Percentiles rank a stretch among this genome's conserved stretches.
Conservation (phyloP, 2,797 vertebrate genomes). For the Paedocypris micromegethes region DNA sequence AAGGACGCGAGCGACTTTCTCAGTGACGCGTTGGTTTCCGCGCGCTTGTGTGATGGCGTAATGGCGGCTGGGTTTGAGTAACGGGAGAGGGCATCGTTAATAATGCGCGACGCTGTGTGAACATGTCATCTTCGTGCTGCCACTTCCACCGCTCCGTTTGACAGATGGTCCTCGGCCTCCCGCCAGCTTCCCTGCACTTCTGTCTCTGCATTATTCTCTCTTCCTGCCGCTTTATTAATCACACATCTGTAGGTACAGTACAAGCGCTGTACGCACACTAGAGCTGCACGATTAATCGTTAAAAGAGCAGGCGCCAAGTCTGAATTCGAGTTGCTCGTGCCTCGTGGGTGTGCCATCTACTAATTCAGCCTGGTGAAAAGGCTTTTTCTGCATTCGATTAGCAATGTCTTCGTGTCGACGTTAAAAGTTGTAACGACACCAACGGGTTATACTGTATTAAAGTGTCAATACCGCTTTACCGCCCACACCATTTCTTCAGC, state of each 20-base stretch:
- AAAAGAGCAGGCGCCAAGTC: too few relatives aligned
- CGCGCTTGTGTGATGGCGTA: constrained; percentile 31
- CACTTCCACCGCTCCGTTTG: constrained; percentile 40
- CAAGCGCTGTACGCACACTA: constrained; percentile 43
- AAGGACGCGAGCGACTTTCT: constrained; percentile 5
- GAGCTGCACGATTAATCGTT: too few relatives aligned
- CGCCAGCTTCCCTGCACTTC: constrained; percentile 55
- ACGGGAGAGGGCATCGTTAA: constrained; percentile 50
- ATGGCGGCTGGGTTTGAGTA: constrained; percentile 29
- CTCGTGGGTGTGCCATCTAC: too few relatives aligned
- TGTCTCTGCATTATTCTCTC: constrained; percentile 19
- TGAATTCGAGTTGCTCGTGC: too few relatives aligned
- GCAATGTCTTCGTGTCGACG: too few relatives aligned
- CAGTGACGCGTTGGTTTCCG: constrained; percentile 30
- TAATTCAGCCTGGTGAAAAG: too few relatives aligned
- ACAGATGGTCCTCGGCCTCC: constrained; percentile 70
- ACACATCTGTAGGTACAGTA: too few relatives aligned
- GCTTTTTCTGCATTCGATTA: too few relatives aligned
- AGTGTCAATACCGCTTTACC: too few relatives aligned
- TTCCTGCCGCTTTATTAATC: constrained; percentile 15
- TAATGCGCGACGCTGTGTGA: constrained; percentile 63
- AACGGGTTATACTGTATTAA: too few relatives aligned
- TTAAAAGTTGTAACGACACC: too few relatives aligned
- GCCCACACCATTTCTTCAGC: too few relatives aligned
- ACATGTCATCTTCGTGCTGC: constrained; percentile 54